Evolutionary conservation across 2,888 invertebrate genomes (phyloP).

Genomic region (Cheilosia grossa): DNA sequence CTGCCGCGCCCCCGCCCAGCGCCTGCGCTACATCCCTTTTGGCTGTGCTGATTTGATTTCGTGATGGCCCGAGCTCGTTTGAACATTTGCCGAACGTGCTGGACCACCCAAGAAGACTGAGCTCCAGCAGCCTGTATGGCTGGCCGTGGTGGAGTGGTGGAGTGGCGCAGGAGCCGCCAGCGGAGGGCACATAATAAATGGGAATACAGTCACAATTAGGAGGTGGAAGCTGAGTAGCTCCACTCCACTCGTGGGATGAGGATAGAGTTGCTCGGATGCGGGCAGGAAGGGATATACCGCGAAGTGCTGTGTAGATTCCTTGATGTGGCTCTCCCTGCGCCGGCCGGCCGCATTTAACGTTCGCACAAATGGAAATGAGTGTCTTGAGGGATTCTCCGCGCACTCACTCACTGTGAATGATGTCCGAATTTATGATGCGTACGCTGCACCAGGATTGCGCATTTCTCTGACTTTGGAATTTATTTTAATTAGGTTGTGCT

Average conservation of each 20-base stretch:
- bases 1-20: conserved; percentile 21
- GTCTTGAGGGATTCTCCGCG: conserved; percentile 75
- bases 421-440: conserved; percentile 75
- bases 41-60: conserved; percentile 75
- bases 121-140: conserved; percentile 74
- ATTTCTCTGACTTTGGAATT: conserved; percentile 73
- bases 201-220: conserved; percentile 75
- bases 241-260: conserved; percentile 62
- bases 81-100: conserved; percentile 75
- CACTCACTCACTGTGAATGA: conserved; percentile 74
- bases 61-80: conserved; percentile 74
- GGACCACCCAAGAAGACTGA: conserved; percentile 74
- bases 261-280: conserved; percentile 61
- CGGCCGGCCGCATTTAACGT: conserved; percentile 55
- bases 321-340: conserved; percentile 8
- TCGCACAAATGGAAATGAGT: conserved; percentile 74
- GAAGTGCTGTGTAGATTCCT: conserved; percentile 33
- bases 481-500: conserved; percentile 75
- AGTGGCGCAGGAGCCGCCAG: conserved; percentile 35
- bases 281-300: conserved; percentile 15
- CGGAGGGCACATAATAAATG: conserved; percentile 70
- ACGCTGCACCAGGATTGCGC: conserved; percentile 73
- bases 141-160: conserved; percentile 26
- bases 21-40: conserved; percentile 61
- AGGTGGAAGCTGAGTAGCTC: conserved; percentile 65